Percentiles rank a stretch among this genome's conserved stretches.
phyloP scores from a whole-genome alignment of 2,113 vertebrate genomes.

The Merops nubicus region DNA sequence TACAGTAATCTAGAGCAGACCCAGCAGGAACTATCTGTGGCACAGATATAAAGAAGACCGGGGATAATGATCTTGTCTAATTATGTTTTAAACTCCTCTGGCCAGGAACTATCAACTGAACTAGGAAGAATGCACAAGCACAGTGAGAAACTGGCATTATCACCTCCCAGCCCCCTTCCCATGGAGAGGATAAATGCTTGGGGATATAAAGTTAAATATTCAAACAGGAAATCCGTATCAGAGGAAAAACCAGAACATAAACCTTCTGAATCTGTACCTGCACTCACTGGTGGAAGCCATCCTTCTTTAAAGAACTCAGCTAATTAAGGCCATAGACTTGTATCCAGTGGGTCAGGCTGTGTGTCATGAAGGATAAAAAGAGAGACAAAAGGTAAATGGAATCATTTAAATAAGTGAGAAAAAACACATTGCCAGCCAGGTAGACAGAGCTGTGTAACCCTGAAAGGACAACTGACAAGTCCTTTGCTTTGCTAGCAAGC shows the following conservation, averaged over 20 bases:
- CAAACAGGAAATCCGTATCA: background rate
- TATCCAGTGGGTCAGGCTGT: background rate
- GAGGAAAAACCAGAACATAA: background rate
- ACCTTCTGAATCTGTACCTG: background rate
- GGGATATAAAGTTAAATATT: background rate
- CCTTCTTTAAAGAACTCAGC: background rate
- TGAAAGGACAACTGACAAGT: background rate
- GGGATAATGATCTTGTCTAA: background rate
- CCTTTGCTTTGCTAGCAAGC: background rate
- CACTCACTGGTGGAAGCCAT: background rate
- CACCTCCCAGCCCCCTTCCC: background rate
- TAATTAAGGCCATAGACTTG: background rate
- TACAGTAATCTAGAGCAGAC: background rate
- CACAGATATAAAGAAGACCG: background rate
- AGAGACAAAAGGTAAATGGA: background rate
- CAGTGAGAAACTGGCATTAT: background rate
- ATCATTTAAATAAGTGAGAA: slow-evolving; percentile 10
- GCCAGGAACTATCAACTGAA: background rate
- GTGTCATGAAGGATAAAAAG: background rate
- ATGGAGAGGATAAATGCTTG: background rate
- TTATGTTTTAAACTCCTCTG: background rate
- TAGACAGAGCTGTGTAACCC: background rate
- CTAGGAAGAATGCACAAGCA: background rate
- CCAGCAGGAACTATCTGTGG: background rate
- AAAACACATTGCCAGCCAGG: background rate